Base-by-base conservation (phyloP, 2,797 vertebrate species). In the Morus bassanus region DNA sequence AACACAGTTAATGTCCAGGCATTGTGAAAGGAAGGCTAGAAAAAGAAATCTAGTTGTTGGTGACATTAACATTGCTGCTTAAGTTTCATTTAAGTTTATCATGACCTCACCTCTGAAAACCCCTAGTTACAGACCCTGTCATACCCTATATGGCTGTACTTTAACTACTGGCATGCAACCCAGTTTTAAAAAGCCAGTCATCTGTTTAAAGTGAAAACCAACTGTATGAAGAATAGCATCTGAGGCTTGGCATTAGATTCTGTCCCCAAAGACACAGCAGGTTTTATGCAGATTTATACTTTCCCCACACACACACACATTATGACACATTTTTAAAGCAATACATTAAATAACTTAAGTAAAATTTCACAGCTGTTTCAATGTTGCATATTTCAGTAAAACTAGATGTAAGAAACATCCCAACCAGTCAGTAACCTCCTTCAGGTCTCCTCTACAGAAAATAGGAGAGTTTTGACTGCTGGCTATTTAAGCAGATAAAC, bases 141-240 rank as follows among this genome's bases (percentile, higher is more conserved):
- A 96, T 97, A 98, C 98, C 98, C 97, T 98, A 98, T 97, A 98
- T 97, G 98, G 98, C 57, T 96, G 95, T 97, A 94, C 92, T 98
- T 96, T 70, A 98, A 96, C 96, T 96, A 96, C 64, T 93, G 96
- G 95, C 94, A 56, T 37, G 61, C n/a, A 91, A 96, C 95, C 96
- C 97, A 98, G 89, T 74, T 90, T 97, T 94, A 92, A 97, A 97
- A 97, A 98, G 96, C n/a, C 69, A 65, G 91, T 91, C 96, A 45
- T 95, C 95, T 97, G 97, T 97, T 96, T 96, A 96, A 96, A 98
- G 93, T 93, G 93, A 97, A 97, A 97, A 95, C 90, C 96, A 96
- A 90, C 91, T 87, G 88, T 86, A 97, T 68, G 91, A 97, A 90
- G 97, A 95, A 91, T 9, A 67, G 76, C 51, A 92, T 97, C 94